These are phyloP conservation scores for Pedetes capensis DNA, from an alignment of 2,113 vertebrate genomes.

Conservation along the genomic window DNA sequence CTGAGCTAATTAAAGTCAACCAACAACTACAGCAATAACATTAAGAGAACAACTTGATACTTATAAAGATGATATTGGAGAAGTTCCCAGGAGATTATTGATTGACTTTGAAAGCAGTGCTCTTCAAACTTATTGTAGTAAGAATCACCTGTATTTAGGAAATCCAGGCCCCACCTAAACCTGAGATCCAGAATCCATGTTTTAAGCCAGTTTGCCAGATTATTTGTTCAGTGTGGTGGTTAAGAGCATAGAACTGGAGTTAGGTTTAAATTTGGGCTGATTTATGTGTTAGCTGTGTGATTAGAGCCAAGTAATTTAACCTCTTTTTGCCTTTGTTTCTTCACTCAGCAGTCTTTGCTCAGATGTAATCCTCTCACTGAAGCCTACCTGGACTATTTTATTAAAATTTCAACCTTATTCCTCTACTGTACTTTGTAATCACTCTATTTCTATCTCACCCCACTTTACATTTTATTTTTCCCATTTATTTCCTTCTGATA, in stretches of 20 bases:
- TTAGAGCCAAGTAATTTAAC: neutral
- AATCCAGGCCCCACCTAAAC: neutral
- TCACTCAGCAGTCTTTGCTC: neutral
- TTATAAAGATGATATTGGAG: neutral
- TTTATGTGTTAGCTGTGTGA: neutral
- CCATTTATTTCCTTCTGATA: conserved; percentile 18
- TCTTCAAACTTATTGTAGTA: neutral
- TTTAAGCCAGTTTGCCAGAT: neutral
- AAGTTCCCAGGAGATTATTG: neutral
- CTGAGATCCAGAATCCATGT: neutral
- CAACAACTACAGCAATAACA: neutral
- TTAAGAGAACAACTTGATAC: neutral
- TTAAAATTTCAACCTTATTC: neutral
- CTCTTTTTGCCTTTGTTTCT: conserved; percentile 7
- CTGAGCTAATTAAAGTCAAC: neutral
- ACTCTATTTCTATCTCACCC: neutral
- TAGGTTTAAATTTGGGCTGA: neutral
- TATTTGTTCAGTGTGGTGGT: neutral
- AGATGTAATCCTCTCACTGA: neutral
- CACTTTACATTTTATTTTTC: conserved; percentile 3
- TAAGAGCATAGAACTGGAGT: neutral
- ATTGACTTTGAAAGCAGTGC: neutral
- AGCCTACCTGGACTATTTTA: neutral
- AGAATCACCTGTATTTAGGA: neutral
- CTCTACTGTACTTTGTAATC: neutral